Evolutionary conservation across 1,140 invertebrate genomes (phyloP).

Genomic region (Maconellicoccus hirsutus): DNA sequence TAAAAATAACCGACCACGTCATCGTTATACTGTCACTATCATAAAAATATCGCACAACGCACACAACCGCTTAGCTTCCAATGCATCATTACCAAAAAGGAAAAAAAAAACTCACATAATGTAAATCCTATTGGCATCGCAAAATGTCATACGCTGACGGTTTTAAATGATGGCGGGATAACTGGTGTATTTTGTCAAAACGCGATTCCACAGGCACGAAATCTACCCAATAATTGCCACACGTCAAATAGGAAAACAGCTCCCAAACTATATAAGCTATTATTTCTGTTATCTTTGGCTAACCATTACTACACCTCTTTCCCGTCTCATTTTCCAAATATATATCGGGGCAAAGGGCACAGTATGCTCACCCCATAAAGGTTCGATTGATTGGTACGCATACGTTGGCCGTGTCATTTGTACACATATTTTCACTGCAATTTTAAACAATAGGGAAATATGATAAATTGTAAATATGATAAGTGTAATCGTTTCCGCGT

Average conservation of each 20-base stretch:
- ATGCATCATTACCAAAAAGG: no score
- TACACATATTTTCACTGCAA: neutral
- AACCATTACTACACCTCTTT: neutral
- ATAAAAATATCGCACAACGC: no score
- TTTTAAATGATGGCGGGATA: slow-evolving; percentile 5
- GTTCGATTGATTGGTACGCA: no score
- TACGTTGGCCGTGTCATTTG: neutral
- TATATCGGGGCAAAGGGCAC: no score
- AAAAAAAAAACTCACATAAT: no score
- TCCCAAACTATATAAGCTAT: slow-evolving; percentile 9
- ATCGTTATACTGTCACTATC: no score
- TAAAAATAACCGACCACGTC: no score
- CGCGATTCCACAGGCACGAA: neutral
- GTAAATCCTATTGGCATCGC: no score
- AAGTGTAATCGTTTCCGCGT: neutral
- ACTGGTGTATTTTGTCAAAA: slow-evolving; percentile 13
- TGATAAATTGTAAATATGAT: neutral
- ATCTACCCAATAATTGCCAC: slow-evolving; percentile 9
- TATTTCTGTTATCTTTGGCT: slow-evolving; percentile 12
- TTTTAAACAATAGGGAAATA: neutral
- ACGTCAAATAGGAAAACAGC: neutral
- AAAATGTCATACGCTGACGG: no score
- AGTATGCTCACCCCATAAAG: no score
- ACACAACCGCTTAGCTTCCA: no score
- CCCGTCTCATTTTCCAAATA: no score